A percentile compares a stretch with the other conserved stretches of the same genome.
phyloP scores from a whole-genome alignment of 2,888 invertebrate species.

The Trichopoda pennipes region DNA sequence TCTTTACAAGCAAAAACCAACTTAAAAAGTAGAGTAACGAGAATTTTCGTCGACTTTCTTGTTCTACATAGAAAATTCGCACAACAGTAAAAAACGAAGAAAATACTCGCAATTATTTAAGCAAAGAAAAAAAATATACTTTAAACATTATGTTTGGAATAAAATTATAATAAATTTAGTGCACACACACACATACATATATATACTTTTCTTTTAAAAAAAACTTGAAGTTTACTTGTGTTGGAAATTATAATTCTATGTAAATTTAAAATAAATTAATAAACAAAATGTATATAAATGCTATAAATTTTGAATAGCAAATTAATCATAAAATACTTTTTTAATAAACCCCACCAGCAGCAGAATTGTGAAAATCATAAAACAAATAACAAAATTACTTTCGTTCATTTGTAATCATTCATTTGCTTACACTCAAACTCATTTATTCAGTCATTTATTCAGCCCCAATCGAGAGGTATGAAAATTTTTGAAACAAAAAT shows the following conservation, averaged over 20 bases:
- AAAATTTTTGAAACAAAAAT: not conserved
- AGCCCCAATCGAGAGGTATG: not conserved
- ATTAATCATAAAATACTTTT: conserved; percentile 54
- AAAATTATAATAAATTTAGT: conserved; percentile 45
- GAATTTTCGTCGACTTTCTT: not conserved
- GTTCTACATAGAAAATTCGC: conserved; percentile 18
- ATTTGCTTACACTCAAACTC: conserved; percentile 1
- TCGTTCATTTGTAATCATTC: conserved; percentile 6
- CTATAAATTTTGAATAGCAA: conserved; percentile 37
- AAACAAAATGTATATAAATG: conserved; percentile 16
- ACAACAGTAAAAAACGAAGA: not conserved
- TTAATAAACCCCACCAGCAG: conserved; percentile 12
- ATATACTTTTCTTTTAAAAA: not conserved
- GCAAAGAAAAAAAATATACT: conserved; percentile 28
- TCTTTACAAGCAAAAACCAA: not conserved
- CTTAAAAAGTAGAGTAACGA: not conserved
- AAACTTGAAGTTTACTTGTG: not conserved
- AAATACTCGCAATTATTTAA: not conserved
- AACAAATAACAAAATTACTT: conserved; percentile 36
- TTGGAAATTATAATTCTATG: not conserved
- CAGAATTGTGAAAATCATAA: not conserved
- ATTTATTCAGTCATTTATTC: not conserved
- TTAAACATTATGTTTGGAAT: conserved; percentile 50
- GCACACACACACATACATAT: not conserved
- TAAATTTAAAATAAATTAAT: not conserved